Conservation (phyloP, 1,140 invertebrate genomes). For the Achatina immaculata region DNA sequence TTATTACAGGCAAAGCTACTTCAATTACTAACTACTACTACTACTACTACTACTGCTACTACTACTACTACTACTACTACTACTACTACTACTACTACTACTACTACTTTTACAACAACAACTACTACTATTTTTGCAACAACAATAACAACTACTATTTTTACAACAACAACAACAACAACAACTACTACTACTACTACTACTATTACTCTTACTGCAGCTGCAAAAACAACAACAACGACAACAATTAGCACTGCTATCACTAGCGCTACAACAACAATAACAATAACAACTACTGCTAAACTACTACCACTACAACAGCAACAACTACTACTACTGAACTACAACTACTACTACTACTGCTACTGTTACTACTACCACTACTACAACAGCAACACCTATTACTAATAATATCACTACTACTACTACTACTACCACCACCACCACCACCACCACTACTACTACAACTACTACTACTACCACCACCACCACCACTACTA, state of each 20-base stretch:
- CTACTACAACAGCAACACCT: too few relatives aligned
- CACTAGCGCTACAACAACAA: not conserved
- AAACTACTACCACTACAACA: too few relatives aligned
- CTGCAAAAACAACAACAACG: not conserved
- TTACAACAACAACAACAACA: not conserved
- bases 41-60: not conserved
- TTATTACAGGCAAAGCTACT: not conserved
- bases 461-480: too few relatives aligned
- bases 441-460: too few relatives aligned
- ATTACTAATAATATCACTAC: too few relatives aligned
- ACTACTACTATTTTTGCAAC: not conserved
- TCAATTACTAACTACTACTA: too few relatives aligned
- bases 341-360: too few relatives aligned
- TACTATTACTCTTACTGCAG: not conserved
- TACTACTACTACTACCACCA: too few relatives aligned
- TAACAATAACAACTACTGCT: not conserved
- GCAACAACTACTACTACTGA: too few relatives aligned
- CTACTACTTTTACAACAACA: not conserved
- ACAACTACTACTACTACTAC: slow-evolving; percentile 1
- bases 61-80: not conserved
- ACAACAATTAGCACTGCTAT: not conserved
- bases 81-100: not conserved
- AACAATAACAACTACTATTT: slow-evolving; percentile 3
- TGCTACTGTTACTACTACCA: too few relatives aligned
- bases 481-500: too few relatives aligned